A percentile compares a stretch with the other conserved stretches of the same genome.
Conservation (phyloP, 2,113 vertebrate species). For the Ranitomeya imitator region DNA sequence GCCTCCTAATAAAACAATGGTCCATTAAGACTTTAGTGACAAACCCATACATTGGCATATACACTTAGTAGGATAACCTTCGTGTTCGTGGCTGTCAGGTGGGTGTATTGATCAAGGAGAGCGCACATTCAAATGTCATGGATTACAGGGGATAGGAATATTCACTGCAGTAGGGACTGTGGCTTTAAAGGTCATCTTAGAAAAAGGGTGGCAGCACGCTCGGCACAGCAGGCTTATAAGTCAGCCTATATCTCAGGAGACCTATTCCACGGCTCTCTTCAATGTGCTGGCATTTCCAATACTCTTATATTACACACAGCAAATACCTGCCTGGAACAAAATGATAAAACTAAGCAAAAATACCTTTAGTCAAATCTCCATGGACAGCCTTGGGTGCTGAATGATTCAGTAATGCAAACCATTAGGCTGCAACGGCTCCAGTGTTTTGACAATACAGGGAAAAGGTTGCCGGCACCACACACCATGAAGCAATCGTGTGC, state of each 20-base stretch:
- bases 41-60: background rate
- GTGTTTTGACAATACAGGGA: conserved; percentile 48
- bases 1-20: background rate
- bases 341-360: background rate
- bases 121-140: background rate
- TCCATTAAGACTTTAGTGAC: background rate
- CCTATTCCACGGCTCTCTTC: too few relatives aligned
- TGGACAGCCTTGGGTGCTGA: conserved; percentile 10
- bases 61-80: background rate
- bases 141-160: background rate
- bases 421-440: conserved; percentile 45
- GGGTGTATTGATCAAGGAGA: background rate
- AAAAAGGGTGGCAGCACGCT: background rate
- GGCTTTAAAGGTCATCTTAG: background rate
- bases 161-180: background rate
- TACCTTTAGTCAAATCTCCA: conserved; percentile 9
- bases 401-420: conserved; percentile 17
- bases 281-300: background rate
- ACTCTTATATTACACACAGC: background rate
- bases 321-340: background rate
- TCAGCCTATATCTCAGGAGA: background rate
- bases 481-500: conserved; percentile 13
- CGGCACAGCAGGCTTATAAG: background rate
- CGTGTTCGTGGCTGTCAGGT: conserved; percentile 27
- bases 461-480: conserved; percentile 3